Evolutionary conservation across 2,888 invertebrate species (phyloP).

Genomic region (Leptopilina drosophilae): DNA sequence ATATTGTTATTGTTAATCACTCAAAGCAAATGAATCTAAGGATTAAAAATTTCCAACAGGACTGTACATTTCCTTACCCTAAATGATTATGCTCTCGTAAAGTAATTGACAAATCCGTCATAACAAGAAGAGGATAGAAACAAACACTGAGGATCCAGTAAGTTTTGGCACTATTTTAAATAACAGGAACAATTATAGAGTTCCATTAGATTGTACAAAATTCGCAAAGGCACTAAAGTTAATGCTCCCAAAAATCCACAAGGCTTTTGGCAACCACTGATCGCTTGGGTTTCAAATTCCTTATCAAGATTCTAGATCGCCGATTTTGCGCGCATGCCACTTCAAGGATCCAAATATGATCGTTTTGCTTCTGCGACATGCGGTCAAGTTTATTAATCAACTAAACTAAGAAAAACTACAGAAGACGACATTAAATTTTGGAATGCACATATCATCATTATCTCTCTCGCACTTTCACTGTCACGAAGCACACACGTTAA

Average conservation of each 20-base stretch:
- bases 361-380: too few relatives aligned
- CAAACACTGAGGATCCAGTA: background rate
- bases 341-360: background rate
- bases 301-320: conserved; percentile 26
- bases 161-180: too few relatives aligned
- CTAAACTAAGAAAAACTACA: background rate
- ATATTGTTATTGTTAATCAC: too few relatives aligned
- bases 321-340: background rate
- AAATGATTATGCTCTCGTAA: conserved; percentile 2
- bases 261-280: background rate
- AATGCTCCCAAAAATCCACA: background rate
- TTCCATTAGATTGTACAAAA: background rate
- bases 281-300: background rate
- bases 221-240: conserved; percentile 24
- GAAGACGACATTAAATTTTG: background rate
- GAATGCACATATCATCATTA: conserved; percentile 16
- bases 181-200: background rate
- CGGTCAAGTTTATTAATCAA: background rate
- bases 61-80: conserved; percentile 18
- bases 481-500: conserved; percentile 44
- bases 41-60: background rate
- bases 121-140: conserved; percentile 1
- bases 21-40: background rate
- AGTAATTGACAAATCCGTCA: conserved; percentile 4
- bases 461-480: conserved; percentile 35